Evolutionary conservation across 1,140 invertebrate species (phyloP).

Genomic region (Aplysia californica): DNA sequence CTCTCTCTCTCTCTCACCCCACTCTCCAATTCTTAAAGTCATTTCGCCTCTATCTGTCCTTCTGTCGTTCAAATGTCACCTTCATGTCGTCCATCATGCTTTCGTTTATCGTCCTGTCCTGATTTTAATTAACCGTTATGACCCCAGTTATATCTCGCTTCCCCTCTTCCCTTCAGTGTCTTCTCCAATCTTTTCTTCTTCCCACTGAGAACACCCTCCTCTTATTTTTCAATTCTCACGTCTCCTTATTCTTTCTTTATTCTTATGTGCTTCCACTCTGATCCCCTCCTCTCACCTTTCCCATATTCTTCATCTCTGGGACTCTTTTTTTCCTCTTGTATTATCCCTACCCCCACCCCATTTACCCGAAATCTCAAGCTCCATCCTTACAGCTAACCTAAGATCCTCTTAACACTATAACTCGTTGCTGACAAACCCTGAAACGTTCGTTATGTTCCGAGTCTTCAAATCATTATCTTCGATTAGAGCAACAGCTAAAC

Average conservation of each 20-base stretch:
- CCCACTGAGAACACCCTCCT: neutral
- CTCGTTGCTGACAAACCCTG: too few species aligned
- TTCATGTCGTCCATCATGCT: too few species aligned
- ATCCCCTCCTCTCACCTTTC: too few species aligned
- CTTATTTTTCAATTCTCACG: neutral
- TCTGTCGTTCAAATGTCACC: too few species aligned
- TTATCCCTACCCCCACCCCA: neutral
- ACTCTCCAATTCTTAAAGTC: too few species aligned
- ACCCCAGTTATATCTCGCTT: too few species aligned
- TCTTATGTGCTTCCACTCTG: neutral
- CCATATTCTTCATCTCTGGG: neutral
- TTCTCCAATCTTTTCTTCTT: neutral
- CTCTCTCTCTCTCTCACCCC: neutral
- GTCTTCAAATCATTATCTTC: neutral
- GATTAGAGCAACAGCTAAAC: neutral
- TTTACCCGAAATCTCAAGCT: neutral
- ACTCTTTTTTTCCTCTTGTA: neutral
- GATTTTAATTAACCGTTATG: too few species aligned
- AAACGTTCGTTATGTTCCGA: too few species aligned
- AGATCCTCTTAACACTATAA: too few species aligned
- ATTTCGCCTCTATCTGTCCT: too few species aligned
- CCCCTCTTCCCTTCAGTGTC: neutral
- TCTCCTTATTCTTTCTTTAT: neutral
- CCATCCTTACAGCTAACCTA: neutral
- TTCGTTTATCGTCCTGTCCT: too few species aligned